Evolutionary conservation across 1,140 invertebrate species (phyloP).

Genomic region (Ericerus pela): DNA sequence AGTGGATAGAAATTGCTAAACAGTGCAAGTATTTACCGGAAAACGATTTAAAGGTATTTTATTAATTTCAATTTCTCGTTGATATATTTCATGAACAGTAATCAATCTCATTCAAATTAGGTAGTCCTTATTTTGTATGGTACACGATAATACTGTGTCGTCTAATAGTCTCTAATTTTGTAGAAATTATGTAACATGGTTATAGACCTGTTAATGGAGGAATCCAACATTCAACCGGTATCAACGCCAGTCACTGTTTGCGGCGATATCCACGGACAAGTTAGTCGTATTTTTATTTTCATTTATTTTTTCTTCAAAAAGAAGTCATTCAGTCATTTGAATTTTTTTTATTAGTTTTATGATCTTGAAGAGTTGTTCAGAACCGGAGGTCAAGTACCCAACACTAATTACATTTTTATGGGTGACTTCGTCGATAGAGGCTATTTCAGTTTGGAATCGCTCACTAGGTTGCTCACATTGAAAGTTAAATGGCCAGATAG

Average conservation of each 20-base stretch:
- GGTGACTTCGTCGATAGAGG: conserved; percentile 92
- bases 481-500: conserved; percentile 82
- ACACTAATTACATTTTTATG: conserved; percentile 92
- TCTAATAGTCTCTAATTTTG: too few relatives aligned
- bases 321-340: conserved; percentile 11
- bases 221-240: conserved; percentile 87
- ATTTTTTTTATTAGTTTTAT: conserved; percentile 60
- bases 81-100: too few relatives aligned
- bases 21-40: conserved; percentile 95
- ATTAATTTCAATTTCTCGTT: neutral
- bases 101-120: too few relatives aligned
- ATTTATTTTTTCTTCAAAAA: neutral
- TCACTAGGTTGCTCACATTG: conserved; percentile 81
- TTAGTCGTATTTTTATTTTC: conserved; percentile 29
- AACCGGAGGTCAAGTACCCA: conserved; percentile 75
- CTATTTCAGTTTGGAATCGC: conserved; percentile 87
- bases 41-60: conserved; percentile 74
- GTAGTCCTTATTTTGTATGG: too few relatives aligned
- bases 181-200: conserved; percentile 83
- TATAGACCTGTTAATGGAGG: conserved; percentile 76
- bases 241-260: conserved; percentile 87
- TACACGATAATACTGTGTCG: too few relatives aligned
- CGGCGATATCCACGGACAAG: conserved; percentile 91
- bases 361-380: conserved; percentile 86
- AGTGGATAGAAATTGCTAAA: conserved; percentile 88